These are phyloP conservation scores for Eustalomyia histrio DNA, from an alignment of 2,888 invertebrate species.

Conservation along the genomic window DNA sequence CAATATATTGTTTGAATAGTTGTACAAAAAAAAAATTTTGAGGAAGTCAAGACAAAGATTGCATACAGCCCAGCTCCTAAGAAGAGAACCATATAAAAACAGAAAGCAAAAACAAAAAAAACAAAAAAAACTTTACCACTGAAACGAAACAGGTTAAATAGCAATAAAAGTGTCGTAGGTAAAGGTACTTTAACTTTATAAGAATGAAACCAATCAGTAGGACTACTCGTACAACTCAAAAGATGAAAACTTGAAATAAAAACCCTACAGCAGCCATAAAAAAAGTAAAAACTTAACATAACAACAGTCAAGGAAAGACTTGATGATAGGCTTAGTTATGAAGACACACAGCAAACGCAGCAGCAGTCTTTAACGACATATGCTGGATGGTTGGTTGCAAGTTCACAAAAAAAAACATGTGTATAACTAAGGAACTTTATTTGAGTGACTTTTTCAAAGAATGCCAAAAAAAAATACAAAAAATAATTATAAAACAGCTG, in stretches of 20 bases:
- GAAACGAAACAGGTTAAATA: slow-evolving; percentile 66
- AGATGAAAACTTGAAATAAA: slow-evolving; percentile 15
- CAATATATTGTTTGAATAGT: neutral
- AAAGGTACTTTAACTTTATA: slow-evolving; percentile 59
- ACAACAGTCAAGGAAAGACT: slow-evolving; percentile 31
- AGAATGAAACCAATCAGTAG: slow-evolving; percentile 51
- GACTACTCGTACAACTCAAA: slow-evolving; percentile 28
- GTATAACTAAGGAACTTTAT: slow-evolving; percentile 29
- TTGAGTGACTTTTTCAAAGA: slow-evolving; percentile 20
- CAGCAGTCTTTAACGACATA: slow-evolving; percentile 23
- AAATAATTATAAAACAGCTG: slow-evolving; percentile 26
- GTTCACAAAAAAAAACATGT: slow-evolving; percentile 34
- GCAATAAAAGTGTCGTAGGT: slow-evolving; percentile 68
- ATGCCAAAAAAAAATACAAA: slow-evolving; percentile 1
- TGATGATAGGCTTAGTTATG: slow-evolving; percentile 59
- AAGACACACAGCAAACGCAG: slow-evolving; percentile 34
- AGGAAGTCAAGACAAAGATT: slow-evolving; percentile 2
- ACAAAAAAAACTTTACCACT: neutral
- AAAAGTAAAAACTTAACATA: slow-evolving; percentile 9
- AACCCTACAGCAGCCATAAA: slow-evolving; percentile 47
- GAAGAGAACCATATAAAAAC: neutral
- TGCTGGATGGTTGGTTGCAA: slow-evolving; percentile 27
- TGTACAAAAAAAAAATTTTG: neutral
- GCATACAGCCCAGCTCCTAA: neutral
- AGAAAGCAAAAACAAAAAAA: neutral